Evolutionary conservation across 1,140 invertebrate species (phyloP), one percentile per base, ranked within the genome.

Genomic region (Euwallacea fornicatus): DNA sequence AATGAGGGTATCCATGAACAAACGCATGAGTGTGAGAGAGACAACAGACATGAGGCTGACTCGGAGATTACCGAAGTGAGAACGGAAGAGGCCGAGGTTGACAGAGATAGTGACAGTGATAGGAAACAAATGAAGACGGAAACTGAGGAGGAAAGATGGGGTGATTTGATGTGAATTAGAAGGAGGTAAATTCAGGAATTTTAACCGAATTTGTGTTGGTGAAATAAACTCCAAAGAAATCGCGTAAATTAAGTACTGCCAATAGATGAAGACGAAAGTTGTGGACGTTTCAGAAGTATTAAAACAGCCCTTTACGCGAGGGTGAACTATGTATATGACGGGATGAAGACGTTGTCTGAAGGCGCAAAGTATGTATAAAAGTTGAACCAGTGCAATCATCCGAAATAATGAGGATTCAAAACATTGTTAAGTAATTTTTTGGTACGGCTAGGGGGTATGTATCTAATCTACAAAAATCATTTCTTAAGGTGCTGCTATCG

Each of bases 131-230:
- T 69, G 59, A 79, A 78, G 69, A 70, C 76, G 60, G 81, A 82
- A 64, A 77, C 77, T 15, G 79, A 81, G 66, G 80, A 82, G n/a
- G 82, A 82, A 74, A 72, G 81, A 72, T 82, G 81, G 81, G 81
- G 82, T 61, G 81, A 82, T 76, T 82, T 50, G 47, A 63, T 42
- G 16, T n/a, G 42, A 61, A 68, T 15, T 50, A 60, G 42, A 60
- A 55, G 21, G 21, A 33, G 21, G 21, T 33, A 33, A 33, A 33
- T 33, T 4, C 21, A 33, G 21, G 21, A 33, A 33, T 33, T 33
- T 33, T 33, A 33, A 33, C 21, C 21, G 21, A 33, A 33, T 33
- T 33, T 33, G 21, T 33, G 21, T 33, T 33, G 21, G 21, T 33
- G 21, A 33, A 4, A 33, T 33, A 33, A 4, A 33, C 21, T 33